Evolutionary conservation across 2,888 invertebrate genomes (phyloP).

Genomic region (Altica lythri): DNA sequence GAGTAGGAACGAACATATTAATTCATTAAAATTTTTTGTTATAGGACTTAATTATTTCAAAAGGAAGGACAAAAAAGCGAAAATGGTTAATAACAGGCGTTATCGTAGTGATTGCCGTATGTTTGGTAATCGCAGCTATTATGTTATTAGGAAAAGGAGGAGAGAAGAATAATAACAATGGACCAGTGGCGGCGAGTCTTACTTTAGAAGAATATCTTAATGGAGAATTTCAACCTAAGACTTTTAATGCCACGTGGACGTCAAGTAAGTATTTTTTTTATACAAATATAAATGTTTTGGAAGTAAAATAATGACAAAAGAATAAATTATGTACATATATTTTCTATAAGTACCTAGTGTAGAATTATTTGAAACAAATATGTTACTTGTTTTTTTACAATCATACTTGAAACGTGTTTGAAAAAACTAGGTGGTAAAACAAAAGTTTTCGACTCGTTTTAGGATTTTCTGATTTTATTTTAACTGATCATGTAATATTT

Average conservation of each 20-base stretch:
- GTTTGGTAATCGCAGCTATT: slow-evolving; percentile 64
- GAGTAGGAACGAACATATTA: too few species aligned
- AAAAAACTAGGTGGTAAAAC: too few species aligned
- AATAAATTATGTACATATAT: background rate
- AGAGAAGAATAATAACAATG: slow-evolving; percentile 25
- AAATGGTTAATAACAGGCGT: slow-evolving; percentile 62
- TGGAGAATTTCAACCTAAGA: slow-evolving; percentile 67
- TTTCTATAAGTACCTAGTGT: too few species aligned
- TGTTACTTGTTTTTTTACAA: too few species aligned
- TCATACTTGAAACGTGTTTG: too few species aligned
- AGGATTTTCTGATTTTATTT: too few species aligned
- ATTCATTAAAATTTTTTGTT: too few species aligned
- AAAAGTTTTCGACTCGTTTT: too few species aligned
- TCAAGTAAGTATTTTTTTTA: slow-evolving; percentile 62
- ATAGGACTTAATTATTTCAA: slow-evolving; percentile 67
- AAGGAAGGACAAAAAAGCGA: slow-evolving; percentile 61
- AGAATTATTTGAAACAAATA: too few species aligned
- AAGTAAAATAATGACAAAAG: background rate
- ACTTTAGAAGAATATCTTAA: slow-evolving; percentile 73
- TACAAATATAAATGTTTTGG: background rate
- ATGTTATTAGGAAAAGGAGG: slow-evolving; percentile 44
- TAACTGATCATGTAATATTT: too few species aligned
- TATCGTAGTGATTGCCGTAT: slow-evolving; percentile 62
- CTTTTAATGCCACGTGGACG: slow-evolving; percentile 83
- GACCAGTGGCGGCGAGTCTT: slow-evolving; percentile 53